phyloP scores from a whole-genome alignment of 2,113 vertebrate species.

The Indicator maculatus region DNA sequence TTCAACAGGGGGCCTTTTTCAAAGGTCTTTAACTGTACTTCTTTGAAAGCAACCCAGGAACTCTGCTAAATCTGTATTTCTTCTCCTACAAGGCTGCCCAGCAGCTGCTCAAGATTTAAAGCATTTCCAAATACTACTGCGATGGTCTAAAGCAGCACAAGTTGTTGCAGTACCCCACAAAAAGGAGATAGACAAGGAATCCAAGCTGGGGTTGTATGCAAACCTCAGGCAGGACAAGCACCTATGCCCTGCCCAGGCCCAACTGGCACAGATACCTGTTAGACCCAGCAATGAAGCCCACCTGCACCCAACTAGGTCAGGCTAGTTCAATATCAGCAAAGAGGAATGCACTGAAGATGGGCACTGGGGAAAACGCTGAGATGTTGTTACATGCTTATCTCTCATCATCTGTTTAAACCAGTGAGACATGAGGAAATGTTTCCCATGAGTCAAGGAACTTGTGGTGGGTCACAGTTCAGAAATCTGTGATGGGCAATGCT shows the following conservation, averaged over 20 bases:
- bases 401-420: background rate
- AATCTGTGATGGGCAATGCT: background rate
- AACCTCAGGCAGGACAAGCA: background rate
- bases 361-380: background rate
- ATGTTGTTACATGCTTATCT: background rate
- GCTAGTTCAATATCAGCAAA: background rate
- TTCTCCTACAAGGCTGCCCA: background rate
- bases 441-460: background rate
- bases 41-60: background rate
- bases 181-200: background rate
- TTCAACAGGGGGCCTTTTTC: background rate
- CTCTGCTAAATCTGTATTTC: background rate
- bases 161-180: background rate
- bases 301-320: background rate
- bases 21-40: background rate
- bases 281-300: background rate
- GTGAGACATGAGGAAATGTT: background rate
- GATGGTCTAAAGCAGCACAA: background rate
- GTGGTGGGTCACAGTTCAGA: background rate
- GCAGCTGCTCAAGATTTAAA: background rate
- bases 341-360: background rate
- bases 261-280: background rate
- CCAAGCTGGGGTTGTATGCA: background rate
- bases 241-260: background rate
- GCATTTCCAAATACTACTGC: background rate